Percentiles rank a stretch among this genome's conserved stretches.
These are phyloP conservation scores for Tipula confusa DNA, from an alignment of 2,888 invertebrate species.

Conservation along the genomic window DNA sequence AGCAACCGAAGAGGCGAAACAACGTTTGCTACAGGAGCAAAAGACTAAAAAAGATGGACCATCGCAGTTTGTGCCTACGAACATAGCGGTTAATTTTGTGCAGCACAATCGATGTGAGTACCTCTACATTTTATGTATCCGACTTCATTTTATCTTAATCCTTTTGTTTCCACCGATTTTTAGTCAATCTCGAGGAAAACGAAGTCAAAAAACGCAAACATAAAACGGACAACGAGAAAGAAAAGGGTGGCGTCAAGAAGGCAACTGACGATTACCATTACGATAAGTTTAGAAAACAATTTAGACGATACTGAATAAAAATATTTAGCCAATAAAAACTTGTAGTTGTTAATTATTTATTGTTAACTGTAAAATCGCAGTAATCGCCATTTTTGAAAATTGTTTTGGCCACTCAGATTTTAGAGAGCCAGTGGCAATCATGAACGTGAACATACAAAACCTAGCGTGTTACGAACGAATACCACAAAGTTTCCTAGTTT, in stretches of 20 bases:
- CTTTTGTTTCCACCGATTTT: too few relatives aligned
- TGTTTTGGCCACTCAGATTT: not conserved
- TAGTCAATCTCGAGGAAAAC: constrained; percentile 79
- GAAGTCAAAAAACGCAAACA: constrained; percentile 52
- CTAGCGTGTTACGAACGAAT: constrained; percentile 43
- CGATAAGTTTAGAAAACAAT: constrained; percentile 94
- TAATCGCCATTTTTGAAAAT: not conserved
- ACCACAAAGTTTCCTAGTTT: constrained; percentile 55
- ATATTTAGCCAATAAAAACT: not conserved
- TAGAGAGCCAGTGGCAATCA: not conserved
- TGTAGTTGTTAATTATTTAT: not conserved
- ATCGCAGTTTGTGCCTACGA: constrained; percentile 93
- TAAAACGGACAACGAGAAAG: constrained; percentile 55
- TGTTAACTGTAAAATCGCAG: not conserved
- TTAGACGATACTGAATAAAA: constrained; percentile 67
- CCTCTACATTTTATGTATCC: constrained; percentile 28
- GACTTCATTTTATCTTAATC: not conserved
- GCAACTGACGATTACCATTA: constrained; percentile 97
- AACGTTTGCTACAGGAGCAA: constrained; percentile 82
- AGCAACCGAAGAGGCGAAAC: constrained; percentile 97
- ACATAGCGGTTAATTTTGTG: constrained; percentile 97
- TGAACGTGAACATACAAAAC: not conserved
- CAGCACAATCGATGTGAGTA: constrained; percentile 90
- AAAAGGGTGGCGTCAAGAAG: constrained; percentile 73
- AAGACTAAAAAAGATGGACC: constrained; percentile 89